Conservation (phyloP, 2,797 vertebrate genomes). For the Sebastes hubbsi region DNA sequence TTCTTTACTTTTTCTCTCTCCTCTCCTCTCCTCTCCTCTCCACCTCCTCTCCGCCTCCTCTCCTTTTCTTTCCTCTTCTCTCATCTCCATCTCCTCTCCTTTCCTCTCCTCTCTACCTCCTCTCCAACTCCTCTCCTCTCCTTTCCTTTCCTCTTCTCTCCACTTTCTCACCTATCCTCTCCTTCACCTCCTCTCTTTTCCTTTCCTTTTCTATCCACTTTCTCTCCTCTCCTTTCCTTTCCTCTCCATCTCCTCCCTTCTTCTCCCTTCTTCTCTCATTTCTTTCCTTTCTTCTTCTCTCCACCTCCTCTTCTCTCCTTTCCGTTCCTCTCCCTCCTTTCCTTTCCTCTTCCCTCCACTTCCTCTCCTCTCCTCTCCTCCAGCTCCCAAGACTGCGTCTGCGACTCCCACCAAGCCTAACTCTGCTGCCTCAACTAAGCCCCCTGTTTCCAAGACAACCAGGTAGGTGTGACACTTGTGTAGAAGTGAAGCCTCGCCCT, state of each 20-base stretch:
- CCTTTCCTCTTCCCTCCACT: background rate
- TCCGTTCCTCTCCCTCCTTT: background rate
- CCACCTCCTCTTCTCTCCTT: background rate
- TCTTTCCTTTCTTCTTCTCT: background rate
- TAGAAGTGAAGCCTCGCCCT: constrained; percentile 13
- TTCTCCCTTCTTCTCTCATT: background rate
- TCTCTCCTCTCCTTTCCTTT: too few relatives aligned
- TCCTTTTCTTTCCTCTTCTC: background rate
- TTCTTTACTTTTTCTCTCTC: background rate
- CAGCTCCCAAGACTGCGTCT: constrained; percentile 53
- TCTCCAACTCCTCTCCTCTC: too few relatives aligned
- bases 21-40: background rate
- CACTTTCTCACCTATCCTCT: too few relatives aligned
- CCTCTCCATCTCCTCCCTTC: background rate
- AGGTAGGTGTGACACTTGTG: constrained; percentile 71
- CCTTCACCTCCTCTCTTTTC: background rate
- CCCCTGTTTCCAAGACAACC: constrained; percentile 79
- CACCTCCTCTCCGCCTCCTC: too few relatives aligned
- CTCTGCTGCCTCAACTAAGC: constrained; percentile 68
- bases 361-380: background rate
- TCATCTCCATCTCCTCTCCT: background rate
- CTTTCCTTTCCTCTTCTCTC: background rate
- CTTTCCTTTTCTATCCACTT: background rate
- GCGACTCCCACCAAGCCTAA: constrained; percentile 63
- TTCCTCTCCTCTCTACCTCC: background rate